phyloP scores from a whole-genome alignment of 2,113 vertebrate genomes.

The Platichthys flesus region DNA sequence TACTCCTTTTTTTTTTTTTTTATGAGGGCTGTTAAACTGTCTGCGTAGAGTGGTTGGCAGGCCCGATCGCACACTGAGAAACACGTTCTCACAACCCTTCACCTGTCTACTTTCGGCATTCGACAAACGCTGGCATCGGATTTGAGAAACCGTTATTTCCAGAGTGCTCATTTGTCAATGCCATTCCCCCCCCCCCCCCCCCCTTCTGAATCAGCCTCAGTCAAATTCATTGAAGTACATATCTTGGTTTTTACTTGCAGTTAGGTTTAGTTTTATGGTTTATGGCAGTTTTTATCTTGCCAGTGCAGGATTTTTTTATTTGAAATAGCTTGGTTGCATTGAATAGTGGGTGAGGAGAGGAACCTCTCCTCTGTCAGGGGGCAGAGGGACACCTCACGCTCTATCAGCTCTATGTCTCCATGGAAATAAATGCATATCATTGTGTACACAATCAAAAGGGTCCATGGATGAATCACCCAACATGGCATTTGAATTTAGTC shows the following conservation, averaged over 20 bases:
- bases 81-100: constrained; percentile 36
- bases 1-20: constrained; percentile 50
- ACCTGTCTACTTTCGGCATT: constrained; percentile 32
- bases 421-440: constrained; percentile 59
- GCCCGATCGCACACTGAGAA: constrained; percentile 10
- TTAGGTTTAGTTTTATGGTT: neutral
- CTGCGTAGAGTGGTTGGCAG: constrained; percentile 53
- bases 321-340: constrained; percentile 14
- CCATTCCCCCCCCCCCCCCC: constrained; percentile 1
- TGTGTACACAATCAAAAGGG: constrained; percentile 10
- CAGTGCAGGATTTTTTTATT: constrained; percentile 42
- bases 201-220: constrained; percentile 14
- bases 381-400: constrained; percentile 13
- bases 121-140: neutral
- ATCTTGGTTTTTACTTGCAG: constrained; percentile 28
- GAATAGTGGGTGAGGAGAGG: constrained; percentile 38
- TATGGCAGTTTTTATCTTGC: constrained; percentile 35
- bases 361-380: constrained; percentile 10
- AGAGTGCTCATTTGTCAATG: constrained; percentile 45
- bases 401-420: constrained; percentile 64
- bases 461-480: constrained; percentile 51
- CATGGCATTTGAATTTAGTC: constrained; percentile 30
- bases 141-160: constrained; percentile 27
- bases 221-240: constrained; percentile 21
- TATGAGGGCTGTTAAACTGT: constrained; percentile 65